A percentile compares a stretch with the other conserved stretches of the same genome.
Evolutionary conservation across 2,888 invertebrate species (phyloP).

Genomic region (Microplitis manilae): DNA sequence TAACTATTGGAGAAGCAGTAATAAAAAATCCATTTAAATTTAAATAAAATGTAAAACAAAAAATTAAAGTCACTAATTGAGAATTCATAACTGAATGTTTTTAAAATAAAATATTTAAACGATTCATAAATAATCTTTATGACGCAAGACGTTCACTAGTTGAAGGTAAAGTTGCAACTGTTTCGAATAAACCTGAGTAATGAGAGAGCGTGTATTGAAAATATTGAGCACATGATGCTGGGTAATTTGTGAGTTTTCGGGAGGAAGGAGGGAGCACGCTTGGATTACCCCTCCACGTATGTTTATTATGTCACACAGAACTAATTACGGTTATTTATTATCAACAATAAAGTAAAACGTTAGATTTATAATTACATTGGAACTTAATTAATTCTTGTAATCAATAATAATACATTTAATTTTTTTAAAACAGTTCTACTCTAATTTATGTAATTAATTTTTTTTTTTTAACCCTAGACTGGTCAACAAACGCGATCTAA

Average conservation of each 20-base stretch:
- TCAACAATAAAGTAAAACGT: background rate
- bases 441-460: too few species aligned
- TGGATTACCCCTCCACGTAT: background rate
- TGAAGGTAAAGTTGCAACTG: conserved; percentile 32
- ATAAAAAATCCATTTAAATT: background rate
- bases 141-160: conserved; percentile 17
- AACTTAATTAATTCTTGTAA: too few species aligned
- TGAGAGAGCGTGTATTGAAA: conserved; percentile 18
- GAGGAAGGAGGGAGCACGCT: conserved; percentile 15
- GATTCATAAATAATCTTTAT: background rate
- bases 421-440: too few species aligned
- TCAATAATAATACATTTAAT: too few species aligned
- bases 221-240: conserved; percentile 22
- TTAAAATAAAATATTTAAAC: background rate
- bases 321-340: background rate
- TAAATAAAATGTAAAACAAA: conserved; percentile 3
- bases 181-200: conserved; percentile 12
- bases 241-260: background rate
- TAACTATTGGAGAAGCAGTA: conserved; percentile 57
- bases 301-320: background rate
- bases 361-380: background rate
- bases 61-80: background rate
- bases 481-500: too few species aligned
- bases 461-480: too few species aligned
- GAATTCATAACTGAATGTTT: conserved; percentile 8